phyloP scores from a whole-genome alignment of 2,888 invertebrate genomes.

The Cacoxenus indagator region DNA sequence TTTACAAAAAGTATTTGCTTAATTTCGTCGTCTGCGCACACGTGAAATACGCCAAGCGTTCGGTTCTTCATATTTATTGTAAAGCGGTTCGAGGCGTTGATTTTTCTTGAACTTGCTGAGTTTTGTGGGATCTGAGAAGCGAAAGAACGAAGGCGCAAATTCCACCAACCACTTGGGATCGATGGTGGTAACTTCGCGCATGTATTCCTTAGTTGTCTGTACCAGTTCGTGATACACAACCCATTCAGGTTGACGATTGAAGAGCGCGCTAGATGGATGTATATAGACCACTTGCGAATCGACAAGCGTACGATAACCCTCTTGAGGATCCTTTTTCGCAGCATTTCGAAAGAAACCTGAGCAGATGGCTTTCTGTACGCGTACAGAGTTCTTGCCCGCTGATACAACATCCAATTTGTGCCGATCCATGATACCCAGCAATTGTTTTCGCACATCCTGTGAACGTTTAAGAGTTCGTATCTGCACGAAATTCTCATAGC shows the following conservation, averaged over 20 bases:
- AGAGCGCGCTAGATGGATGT: constrained; percentile 97
- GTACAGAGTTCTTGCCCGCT: constrained; percentile 94
- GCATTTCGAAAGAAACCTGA: constrained; percentile 99
- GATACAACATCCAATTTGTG: constrained; percentile 97
- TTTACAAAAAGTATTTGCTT: constrained; percentile 56
- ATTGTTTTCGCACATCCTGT: constrained; percentile 97
- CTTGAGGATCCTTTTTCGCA: constrained; percentile 99
- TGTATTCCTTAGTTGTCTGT: constrained; percentile 98
- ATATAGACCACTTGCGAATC: constrained; percentile 99
- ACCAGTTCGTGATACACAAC: constrained; percentile 99
- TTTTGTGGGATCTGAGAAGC: constrained; percentile 98
- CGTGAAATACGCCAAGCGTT: constrained; percentile 99
- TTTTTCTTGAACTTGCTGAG: constrained; percentile 99
- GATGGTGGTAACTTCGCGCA: constrained; percentile 97
- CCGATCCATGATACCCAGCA: constrained; percentile 97
- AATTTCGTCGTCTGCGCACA: constrained; percentile 89
- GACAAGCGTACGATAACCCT: constrained; percentile 96
- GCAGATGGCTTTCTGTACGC: constrained; percentile 98
- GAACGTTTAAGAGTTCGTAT: constrained; percentile 96
- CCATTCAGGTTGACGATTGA: constrained; percentile 99
- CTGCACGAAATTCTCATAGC: constrained; percentile 99
- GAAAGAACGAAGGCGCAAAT: constrained; percentile 99
- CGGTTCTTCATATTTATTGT: constrained; percentile 99
- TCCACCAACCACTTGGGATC: constrained; percentile 99
- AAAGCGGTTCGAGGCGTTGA: constrained; percentile 96